Evolutionary conservation across 2,113 vertebrate genomes (phyloP).

Genomic region (Formicarius rufipectus): DNA sequence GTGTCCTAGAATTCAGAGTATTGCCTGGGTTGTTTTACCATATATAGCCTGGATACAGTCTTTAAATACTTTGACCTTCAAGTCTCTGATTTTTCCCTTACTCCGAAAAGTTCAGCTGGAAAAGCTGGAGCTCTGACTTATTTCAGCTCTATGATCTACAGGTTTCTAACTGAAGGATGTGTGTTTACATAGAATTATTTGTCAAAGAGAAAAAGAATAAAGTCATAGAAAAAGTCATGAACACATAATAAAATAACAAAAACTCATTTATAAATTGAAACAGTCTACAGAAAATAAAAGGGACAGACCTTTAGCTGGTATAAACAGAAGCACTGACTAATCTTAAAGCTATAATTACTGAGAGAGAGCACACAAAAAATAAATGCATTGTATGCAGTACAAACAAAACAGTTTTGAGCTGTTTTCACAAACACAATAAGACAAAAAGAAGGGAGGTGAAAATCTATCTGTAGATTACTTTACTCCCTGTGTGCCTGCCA

Average conservation of each 20-base stretch:
- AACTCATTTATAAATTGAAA: not conserved
- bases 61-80: not conserved
- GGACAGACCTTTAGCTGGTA: not conserved
- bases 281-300: not conserved
- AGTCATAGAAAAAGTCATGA: not conserved
- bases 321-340: not conserved
- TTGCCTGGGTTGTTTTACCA: conserved; percentile 24
- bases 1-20: not conserved
- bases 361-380: not conserved
- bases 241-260: not conserved
- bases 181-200: not conserved
- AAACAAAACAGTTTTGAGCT: not conserved
- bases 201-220: not conserved
- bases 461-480: not conserved
- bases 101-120: not conserved
- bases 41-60: conserved; percentile 19
- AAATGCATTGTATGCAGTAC: not conserved
- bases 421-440: not conserved
- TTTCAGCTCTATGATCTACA: not conserved
- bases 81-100: not conserved
- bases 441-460: not conserved
- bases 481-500: not conserved
- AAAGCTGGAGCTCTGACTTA: not conserved
- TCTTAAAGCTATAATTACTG: not conserved
- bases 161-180: not conserved